A percentile compares a stretch with the other conserved stretches of the same genome.
phyloP scores from a whole-genome alignment of 2,797 vertebrate species.

The Nyctalus aviator region DNA sequence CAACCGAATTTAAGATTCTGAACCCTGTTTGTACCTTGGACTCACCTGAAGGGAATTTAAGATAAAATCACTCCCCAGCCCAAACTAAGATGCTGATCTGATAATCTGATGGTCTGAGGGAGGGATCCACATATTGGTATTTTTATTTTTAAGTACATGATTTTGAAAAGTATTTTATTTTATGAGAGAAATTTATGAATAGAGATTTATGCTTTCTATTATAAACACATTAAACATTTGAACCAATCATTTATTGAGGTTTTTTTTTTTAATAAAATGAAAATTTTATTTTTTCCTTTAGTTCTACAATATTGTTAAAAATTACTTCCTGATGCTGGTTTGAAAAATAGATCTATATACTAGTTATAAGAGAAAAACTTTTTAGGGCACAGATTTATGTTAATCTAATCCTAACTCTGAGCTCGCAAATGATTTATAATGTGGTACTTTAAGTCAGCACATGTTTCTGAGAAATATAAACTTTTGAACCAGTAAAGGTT shows the following conservation, averaged over 20 bases:
- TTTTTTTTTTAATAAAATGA: constrained; percentile 3
- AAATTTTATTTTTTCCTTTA: neutral
- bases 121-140: neutral
- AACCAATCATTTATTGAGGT: neutral
- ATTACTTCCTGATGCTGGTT: constrained; percentile 2
- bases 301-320: constrained; percentile 32
- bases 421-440: neutral
- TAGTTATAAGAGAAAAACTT: neutral
- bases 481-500: neutral
- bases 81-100: neutral
- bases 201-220: constrained; percentile 26
- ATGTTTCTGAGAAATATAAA: neutral
- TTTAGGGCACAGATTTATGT: neutral
- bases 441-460: neutral
- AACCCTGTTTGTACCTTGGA: neutral
- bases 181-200: neutral
- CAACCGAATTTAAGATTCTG: neutral
- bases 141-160: constrained; percentile 31
- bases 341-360: neutral
- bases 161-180: constrained; percentile 30
- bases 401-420: neutral
- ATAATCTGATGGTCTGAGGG: neutral
- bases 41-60: neutral
- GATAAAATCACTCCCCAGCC: neutral
- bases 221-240: neutral